Evolutionary conservation across 2,113 vertebrate genomes (phyloP).

Genomic region (Procavia capensis): DNA sequence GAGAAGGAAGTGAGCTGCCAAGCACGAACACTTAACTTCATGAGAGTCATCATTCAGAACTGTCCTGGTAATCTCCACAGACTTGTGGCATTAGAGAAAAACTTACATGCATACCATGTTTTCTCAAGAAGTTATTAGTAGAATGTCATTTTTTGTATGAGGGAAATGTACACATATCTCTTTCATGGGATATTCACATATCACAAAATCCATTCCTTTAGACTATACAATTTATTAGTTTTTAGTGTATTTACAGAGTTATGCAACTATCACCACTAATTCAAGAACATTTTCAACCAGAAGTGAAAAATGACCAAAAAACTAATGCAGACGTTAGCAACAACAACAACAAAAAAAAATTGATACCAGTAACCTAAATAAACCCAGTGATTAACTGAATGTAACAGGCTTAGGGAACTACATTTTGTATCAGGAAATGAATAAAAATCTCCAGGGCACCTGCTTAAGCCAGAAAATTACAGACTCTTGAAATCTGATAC

Average conservation of each 20-base stretch:
- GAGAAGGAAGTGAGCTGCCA: slow-evolving; percentile 2
- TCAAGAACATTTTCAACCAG: background rate
- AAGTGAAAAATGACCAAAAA: background rate
- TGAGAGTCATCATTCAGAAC: slow-evolving; percentile 11
- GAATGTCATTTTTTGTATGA: background rate
- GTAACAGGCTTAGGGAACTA: background rate
- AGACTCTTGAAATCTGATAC: background rate
- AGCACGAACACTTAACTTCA: background rate
- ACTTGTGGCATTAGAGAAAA: background rate
- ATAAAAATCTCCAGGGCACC: background rate
- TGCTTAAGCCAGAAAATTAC: background rate
- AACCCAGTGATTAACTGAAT: background rate
- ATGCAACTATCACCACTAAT: background rate
- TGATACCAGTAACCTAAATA: background rate
- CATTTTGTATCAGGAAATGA: background rate
- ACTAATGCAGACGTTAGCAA: background rate
- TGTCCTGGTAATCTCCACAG: slow-evolving; percentile 19
- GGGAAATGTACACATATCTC: background rate
- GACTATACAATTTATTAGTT: background rate
- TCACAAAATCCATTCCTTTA: background rate
- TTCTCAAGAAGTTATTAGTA: background rate
- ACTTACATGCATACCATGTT: background rate
- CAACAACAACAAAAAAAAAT: too few relatives aligned
- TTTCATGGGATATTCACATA: background rate
- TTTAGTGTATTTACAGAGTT: background rate